A percentile compares a stretch with the other conserved stretches of the same genome.
Evolutionary conservation across 2,888 invertebrate species (phyloP).

Genomic region (Gastracanthus pulcherrimus): DNA sequence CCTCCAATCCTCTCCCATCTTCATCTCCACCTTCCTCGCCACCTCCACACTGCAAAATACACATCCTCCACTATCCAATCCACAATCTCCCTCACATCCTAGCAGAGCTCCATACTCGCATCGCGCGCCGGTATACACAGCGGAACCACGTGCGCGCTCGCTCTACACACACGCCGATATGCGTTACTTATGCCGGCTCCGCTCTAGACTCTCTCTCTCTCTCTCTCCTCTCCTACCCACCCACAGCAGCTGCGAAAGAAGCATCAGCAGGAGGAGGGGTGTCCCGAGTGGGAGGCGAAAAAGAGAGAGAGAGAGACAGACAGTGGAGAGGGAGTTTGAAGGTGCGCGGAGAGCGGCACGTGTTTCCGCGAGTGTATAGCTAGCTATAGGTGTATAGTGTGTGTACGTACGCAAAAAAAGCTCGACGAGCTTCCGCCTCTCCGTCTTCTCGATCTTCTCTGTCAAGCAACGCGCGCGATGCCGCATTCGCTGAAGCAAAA

Average conservation of each 20-base stretch:
- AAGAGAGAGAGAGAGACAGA: too few relatives aligned
- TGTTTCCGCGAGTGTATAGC: slow-evolving; percentile 53
- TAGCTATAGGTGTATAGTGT: not conserved
- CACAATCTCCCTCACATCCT: not conserved
- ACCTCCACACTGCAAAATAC: too few relatives aligned
- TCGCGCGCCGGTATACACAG: not conserved
- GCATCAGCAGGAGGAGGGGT: not conserved
- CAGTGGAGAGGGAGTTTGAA: slow-evolving; percentile 39
- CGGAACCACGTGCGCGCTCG: slow-evolving; percentile 58
- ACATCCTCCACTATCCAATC: too few relatives aligned
- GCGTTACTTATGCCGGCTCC: slow-evolving; percentile 37
- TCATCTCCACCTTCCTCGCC: too few relatives aligned
- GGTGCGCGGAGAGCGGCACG: slow-evolving; percentile 53
- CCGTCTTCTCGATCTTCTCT: too few relatives aligned
- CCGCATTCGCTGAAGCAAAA: not conserved
- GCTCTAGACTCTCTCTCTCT: not conserved
- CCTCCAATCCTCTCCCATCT: too few relatives aligned
- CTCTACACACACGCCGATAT: too few relatives aligned
- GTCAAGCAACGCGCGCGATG: too few relatives aligned
- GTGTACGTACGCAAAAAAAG: not conserved
- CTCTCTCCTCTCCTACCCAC: not conserved
- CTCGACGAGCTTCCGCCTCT: not conserved
- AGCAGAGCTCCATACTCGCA: not conserved
- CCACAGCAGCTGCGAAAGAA: slow-evolving; percentile 8
- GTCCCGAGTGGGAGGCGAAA: slow-evolving; percentile 23